Evolutionary conservation across 2,888 invertebrate genomes (phyloP).

Genomic region (Limnephilus auricula): DNA sequence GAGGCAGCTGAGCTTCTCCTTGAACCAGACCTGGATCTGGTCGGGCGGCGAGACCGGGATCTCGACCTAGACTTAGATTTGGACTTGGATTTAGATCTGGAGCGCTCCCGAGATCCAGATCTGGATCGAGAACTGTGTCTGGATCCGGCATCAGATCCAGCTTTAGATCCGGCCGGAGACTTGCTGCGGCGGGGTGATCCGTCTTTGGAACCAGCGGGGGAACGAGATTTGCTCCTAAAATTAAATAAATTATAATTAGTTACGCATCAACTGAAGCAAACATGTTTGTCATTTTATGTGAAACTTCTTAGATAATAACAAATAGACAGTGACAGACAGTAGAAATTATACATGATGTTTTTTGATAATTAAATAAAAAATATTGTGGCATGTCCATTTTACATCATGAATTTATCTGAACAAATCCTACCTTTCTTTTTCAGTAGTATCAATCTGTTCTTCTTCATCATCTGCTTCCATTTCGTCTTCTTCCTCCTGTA

Average conservation of each 20-base stretch:
- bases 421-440: slow-evolving; percentile 73
- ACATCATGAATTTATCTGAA: slow-evolving; percentile 69
- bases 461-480: slow-evolving; percentile 83
- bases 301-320: background rate
- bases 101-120: slow-evolving; percentile 69
- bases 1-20: slow-evolving; percentile 68
- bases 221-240: slow-evolving; percentile 69
- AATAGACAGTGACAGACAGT: background rate
- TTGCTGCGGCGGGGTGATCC: slow-evolving; percentile 66
- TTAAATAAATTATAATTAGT: background rate
- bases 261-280: too few relatives aligned
- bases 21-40: slow-evolving; percentile 69
- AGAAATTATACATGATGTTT: background rate
- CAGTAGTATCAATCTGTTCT: slow-evolving; percentile 77
- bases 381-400: slow-evolving; percentile 51
- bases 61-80: slow-evolving; percentile 64
- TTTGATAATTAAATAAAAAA: slow-evolving; percentile 61
- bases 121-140: slow-evolving; percentile 68
- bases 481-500: slow-evolving; percentile 76
- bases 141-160: slow-evolving; percentile 68
- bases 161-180: slow-evolving; percentile 68
- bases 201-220: slow-evolving; percentile 65
- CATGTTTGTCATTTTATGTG: background rate
- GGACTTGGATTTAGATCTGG: slow-evolving; percentile 69
- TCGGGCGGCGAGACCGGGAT: slow-evolving; percentile 68